These are phyloP conservation scores for Ganaspis sp. DNA, from an alignment of 1,140 invertebrate species.

Conservation along the genomic window DNA sequence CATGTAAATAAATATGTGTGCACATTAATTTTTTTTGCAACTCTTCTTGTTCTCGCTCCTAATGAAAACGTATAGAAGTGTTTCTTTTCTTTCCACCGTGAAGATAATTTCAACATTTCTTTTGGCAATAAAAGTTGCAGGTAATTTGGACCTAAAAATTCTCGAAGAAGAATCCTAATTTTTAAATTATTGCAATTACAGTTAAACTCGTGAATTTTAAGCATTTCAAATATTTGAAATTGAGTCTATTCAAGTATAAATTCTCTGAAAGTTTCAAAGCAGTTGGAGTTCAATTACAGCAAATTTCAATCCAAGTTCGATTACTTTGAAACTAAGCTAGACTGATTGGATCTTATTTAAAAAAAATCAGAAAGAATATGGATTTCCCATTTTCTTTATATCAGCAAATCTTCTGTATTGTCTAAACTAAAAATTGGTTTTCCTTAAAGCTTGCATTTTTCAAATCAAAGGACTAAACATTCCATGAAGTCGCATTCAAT, in stretches of 20 bases:
- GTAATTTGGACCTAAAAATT: no score
- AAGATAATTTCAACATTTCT: no score
- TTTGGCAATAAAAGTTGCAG: no score
- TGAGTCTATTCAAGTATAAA: neutral
- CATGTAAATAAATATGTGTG: no score
- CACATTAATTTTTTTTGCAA: no score
- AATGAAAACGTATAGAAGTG: no score
- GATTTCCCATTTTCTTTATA: neutral
- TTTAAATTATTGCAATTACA: no score
- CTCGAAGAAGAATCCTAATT: no score
- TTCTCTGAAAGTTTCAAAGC: neutral
- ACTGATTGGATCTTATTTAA: neutral
- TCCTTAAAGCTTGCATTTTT: neutral
- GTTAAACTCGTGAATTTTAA: no score
- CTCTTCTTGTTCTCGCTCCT: no score
- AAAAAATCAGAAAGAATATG: neutral
- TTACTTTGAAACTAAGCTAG: neutral
- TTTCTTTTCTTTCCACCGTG: no score
- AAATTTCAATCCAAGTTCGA: neutral
- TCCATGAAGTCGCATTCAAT: conserved; percentile 22
- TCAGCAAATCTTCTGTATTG: neutral
- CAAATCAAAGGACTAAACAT: neutral
- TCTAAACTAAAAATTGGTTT: conserved; percentile 1
- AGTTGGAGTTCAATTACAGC: neutral
- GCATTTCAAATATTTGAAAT: no score